A percentile compares a stretch with the other conserved stretches of the same genome.
phyloP scores from a whole-genome alignment of 1,140 invertebrate species.

The Oedothorax gibbosus region DNA sequence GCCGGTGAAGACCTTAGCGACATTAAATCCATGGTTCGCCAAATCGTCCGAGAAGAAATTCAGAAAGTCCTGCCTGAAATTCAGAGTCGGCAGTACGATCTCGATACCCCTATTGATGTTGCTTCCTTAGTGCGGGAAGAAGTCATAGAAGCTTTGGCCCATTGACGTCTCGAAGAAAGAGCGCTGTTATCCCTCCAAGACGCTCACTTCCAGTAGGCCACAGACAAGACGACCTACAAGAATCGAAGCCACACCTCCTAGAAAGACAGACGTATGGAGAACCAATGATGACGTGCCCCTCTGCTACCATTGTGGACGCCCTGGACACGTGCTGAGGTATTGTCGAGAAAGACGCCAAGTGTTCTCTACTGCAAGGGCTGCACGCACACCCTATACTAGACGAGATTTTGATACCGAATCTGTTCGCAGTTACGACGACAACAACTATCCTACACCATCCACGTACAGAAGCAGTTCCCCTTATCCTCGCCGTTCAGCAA shows the following conservation, averaged over 20 bases:
- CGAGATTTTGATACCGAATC: not conserved
- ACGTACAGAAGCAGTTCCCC: not conserved
- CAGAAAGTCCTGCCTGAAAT: conserved; percentile 12
- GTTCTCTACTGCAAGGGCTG: not conserved
- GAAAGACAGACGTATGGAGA: conserved; percentile 10
- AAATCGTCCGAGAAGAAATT: conserved; percentile 17
- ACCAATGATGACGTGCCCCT: conserved; percentile 12
- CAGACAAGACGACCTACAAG: not conserved
- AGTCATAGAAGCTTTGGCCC: not conserved
- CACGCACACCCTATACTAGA: not conserved
- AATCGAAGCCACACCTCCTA: not conserved
- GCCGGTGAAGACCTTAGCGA: not conserved
- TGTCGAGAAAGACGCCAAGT: conserved; percentile 14
- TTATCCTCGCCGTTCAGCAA: not conserved
- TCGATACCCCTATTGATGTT: not conserved
- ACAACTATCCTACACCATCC: not conserved
- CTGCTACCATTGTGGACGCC: conserved; percentile 15
- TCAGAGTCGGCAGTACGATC: not conserved
- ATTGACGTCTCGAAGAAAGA: not conserved
- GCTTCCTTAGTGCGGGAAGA: conserved; percentile 9
- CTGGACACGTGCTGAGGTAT: conserved; percentile 10
- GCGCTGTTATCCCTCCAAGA: not conserved
- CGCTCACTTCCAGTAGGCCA: not conserved
- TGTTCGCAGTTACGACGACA: not conserved
- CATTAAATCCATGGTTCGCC: not conserved